phyloP scores from a whole-genome alignment of 2,113 vertebrate genomes.

The Clupea harengus region DNA sequence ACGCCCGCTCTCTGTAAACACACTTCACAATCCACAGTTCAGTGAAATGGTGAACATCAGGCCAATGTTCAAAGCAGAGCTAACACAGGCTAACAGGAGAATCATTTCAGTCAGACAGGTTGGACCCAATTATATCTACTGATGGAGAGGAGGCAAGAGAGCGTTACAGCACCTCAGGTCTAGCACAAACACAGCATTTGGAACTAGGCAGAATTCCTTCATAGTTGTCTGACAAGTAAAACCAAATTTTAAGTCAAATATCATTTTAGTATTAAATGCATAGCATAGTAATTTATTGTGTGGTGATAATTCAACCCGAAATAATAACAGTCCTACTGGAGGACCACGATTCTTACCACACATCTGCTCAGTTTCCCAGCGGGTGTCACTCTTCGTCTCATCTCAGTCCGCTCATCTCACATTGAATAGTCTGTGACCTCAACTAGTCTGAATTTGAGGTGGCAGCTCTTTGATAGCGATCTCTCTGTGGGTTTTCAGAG shows the following conservation, averaged over 20 bases:
- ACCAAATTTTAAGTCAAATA: too few species aligned
- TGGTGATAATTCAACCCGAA: too few species aligned
- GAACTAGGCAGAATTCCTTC: not conserved
- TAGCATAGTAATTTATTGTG: not conserved
- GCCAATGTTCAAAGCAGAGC: not conserved
- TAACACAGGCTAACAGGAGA: not conserved
- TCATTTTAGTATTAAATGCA: too few species aligned
- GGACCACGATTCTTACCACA: not conserved
- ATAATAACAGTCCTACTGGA: not conserved
- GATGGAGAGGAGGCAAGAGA: not conserved
- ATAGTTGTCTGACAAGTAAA: not conserved
- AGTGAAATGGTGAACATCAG: not conserved
- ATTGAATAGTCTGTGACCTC: not conserved
- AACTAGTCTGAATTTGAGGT: not conserved
- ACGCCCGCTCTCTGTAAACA: not conserved
- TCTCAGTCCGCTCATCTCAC: not conserved
- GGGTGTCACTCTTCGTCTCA: not conserved
- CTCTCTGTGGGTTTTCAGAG: constrained; percentile 67
- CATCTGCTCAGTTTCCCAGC: not conserved
- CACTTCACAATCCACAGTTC: not conserved
- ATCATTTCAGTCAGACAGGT: not conserved
- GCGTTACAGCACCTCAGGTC: not conserved
- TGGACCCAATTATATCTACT: not conserved
- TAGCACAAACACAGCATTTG: not conserved
- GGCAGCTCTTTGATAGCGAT: not conserved